Evolutionary conservation across 2,888 invertebrate genomes (phyloP), one percentile per base, ranked within the genome.

Genomic region (Hesperia comma): DNA sequence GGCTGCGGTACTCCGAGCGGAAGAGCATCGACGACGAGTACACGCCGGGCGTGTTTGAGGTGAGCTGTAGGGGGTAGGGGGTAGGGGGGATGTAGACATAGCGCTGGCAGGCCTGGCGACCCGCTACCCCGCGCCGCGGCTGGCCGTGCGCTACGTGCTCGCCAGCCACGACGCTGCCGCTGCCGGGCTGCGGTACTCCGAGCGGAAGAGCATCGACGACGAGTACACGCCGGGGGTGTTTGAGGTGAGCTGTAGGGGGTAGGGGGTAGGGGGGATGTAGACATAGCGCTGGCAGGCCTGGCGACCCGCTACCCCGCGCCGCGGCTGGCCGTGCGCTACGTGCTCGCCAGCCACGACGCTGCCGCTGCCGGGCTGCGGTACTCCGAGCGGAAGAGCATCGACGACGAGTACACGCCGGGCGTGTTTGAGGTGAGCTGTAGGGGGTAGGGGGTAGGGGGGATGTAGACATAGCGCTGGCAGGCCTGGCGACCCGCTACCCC

Each of bases 151-250:
- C 72, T 74, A 95, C 69, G 76, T 93, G 4, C 75, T 95, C 15
- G 87, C 94, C 41, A 93, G 93, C 71, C 87, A 86, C 0, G 94
- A 94, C 68, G 68, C 79, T 14, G 73, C 73, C 0, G 76, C 79
- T 1, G 82, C 85, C 15, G 78, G 81, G 1, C 87, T 94, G 84
- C 76, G 73, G 7, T 79, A 91, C 5, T 82, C 81, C 17, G 83
- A 87, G 70, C 87, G 92, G 70, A 94, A 93, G 80, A 95, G 94
- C 67, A 78, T 96, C 66, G 95, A 96, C 75, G 96, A 96, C 77
- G 96, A 96, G 77, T 95, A 95, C 73, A 94, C 95, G 14, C 96
- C 96, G 0, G 96, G 96, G 0, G 94, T 96, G 57, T 96, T 96
- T 78, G 94, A 94, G 88, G 95, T 95, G 0, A 77, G 78, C 58